Conservation (phyloP, 2,797 vertebrate species). For the Thaleichthys pacificus region DNA sequence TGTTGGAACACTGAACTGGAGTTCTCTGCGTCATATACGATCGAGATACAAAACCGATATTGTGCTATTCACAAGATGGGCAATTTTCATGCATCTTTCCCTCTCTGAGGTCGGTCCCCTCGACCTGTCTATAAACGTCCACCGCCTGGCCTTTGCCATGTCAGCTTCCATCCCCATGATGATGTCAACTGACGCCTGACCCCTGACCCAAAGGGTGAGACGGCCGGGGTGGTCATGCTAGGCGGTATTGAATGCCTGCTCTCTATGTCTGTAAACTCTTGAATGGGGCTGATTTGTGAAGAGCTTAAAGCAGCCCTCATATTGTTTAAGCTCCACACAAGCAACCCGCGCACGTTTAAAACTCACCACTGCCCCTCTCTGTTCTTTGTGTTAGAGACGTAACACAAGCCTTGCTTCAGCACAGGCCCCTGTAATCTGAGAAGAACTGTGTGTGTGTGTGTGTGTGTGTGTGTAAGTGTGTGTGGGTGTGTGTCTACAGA, state of each 20-base stretch:
- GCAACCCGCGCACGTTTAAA: slow-evolving; percentile 41
- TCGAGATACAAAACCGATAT: neutral
- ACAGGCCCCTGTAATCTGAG: slow-evolving; percentile 49
- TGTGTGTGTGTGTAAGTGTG: slow-evolving; percentile 20
- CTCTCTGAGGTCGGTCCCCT: neutral
- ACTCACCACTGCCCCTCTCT: slow-evolving; percentile 25
- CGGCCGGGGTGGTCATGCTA: slow-evolving; percentile 21
- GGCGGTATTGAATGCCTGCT: slow-evolving; percentile 34
- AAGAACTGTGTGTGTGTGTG: slow-evolving; percentile 9
- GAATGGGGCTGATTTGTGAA: slow-evolving; percentile 45
- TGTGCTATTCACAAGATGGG: neutral
- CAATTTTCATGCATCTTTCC: neutral
- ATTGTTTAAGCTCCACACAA: slow-evolving; percentile 54
- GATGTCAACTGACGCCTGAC: slow-evolving; percentile 26
- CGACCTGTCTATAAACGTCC: slow-evolving; percentile 1
- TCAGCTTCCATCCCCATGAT: slow-evolving; percentile 12
- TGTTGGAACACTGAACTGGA: neutral
- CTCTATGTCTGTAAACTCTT: slow-evolving; percentile 48
- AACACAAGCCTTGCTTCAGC: slow-evolving; percentile 55
- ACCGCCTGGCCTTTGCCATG: neutral
- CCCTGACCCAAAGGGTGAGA: slow-evolving; percentile 36
- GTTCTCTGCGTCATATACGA: neutral
- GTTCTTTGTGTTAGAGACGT: slow-evolving; percentile 62
- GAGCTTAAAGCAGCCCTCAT: slow-evolving; percentile 49
- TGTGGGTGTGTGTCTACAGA: slow-evolving; percentile 16